phyloP scores from a whole-genome alignment of 2,888 invertebrate species.

The Hermaeophaga mercurialis region DNA sequence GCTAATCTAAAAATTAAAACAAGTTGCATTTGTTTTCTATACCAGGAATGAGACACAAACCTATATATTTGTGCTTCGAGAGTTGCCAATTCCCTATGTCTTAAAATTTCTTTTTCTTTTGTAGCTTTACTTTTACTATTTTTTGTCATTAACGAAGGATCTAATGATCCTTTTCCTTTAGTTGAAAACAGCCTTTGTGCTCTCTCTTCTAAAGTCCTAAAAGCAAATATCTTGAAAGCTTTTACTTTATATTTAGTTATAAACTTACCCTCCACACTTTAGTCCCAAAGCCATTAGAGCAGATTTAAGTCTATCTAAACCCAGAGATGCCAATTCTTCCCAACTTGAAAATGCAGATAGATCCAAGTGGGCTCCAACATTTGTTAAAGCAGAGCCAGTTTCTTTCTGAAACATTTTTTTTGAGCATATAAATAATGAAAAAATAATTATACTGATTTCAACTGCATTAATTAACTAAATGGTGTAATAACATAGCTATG shows the following conservation, averaged over 20 bases:
- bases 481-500: too few relatives aligned
- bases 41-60: too few relatives aligned
- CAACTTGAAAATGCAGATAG: conserved; percentile 97
- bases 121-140: conserved; percentile 76
- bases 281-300: conserved; percentile 95
- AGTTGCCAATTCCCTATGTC: conserved; percentile 85
- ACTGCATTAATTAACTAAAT: too few relatives aligned
- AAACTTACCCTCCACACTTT: conserved; percentile 89
- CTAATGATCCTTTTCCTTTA: conserved; percentile 92
- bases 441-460: conserved; percentile 23
- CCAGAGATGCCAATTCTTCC: conserved; percentile 96
- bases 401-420: conserved; percentile 71
- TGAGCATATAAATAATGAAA: conserved; percentile 11
- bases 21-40: too few relatives aligned
- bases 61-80: conserved; percentile 91
- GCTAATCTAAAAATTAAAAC: conserved; percentile 64
- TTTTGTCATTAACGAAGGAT: conserved; percentile 90
- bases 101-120: conserved; percentile 66
- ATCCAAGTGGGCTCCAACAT: conserved; percentile 96
- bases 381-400: conserved; percentile 88
- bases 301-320: conserved; percentile 95
- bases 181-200: conserved; percentile 95
- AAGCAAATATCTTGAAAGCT: conserved; percentile 15
- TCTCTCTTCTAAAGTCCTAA: conserved; percentile 89
- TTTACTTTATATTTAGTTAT: neutral